Base-by-base conservation (phyloP, 2,888 invertebrate genomes). In the Orthosia gothica region DNA sequence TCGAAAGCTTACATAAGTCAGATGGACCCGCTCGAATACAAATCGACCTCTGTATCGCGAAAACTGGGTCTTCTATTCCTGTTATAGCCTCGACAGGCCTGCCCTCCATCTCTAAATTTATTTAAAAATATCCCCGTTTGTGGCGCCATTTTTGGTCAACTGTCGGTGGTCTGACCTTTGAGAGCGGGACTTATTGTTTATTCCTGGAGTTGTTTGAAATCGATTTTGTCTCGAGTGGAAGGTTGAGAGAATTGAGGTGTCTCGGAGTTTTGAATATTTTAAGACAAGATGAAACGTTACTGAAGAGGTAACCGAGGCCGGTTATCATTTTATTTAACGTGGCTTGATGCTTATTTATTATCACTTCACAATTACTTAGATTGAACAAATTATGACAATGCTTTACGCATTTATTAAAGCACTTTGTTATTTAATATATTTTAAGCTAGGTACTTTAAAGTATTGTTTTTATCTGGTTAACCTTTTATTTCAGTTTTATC, bases 131-230 rank as follows among this genome's bases (percentile, higher is more conserved):
- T 45, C 63, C 54, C 66, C 55, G 73, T 71, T 79, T 77, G 67
- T 63, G 74, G 58, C 69, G 71, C 86, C 83, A 82, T 86, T 86
- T 89, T 87, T 85, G 85, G 83, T 79, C 74, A 75, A 74, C 77
- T 72, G 79, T 83, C 83, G 58, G 80, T 68, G 68, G 69, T 18
- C 58, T 87, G 87, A 88, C 89, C 87, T 90, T 86, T 89, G 57
- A 63, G 72, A 82, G 69, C 63, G 68, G 70, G 76, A 76, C 83
- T 83, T 77, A 83, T 83, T 87, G 81, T 83, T 82, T 88, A 88
- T 88, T 88, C 87, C 81, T 75, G 81, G 81, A 77, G 73, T 63
- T 65, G 62, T 81, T 75, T 72, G 54, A 74, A 72, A 85, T 87
- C 83, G 85, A 86, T 87, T 76, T 70, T 61, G 66, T 84, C 76